These are phyloP conservation scores for Mizuhopecten yessoensis DNA, from an alignment of 1,140 invertebrate genomes.

Conservation along the genomic window DNA sequence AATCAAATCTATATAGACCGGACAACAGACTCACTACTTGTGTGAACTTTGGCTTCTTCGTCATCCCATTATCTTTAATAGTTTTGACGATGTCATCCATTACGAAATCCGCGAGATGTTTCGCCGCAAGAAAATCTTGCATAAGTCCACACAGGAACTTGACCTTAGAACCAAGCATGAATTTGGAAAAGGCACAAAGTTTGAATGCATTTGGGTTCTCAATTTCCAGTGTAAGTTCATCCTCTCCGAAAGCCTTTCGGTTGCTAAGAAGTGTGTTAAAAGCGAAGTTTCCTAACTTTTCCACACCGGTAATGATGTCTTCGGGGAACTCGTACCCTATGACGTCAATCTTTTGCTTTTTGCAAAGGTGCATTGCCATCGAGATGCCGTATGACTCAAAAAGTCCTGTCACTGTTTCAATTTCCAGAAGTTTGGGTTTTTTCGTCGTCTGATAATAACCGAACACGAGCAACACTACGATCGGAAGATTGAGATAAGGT, in stretches of 20 bases:
- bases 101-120: constrained; percentile 71
- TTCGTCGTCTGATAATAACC: constrained; percentile 59
- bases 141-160: constrained; percentile 68
- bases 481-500: constrained; percentile 62
- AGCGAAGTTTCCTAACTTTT: constrained; percentile 64
- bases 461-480: constrained; percentile 60
- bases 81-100: constrained; percentile 64
- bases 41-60: constrained; percentile 67
- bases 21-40: constrained; percentile 70
- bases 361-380: constrained; percentile 67
- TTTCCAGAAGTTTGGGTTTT: constrained; percentile 46
- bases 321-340: constrained; percentile 66
- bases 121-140: constrained; percentile 73
- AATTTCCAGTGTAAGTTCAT: constrained; percentile 56
- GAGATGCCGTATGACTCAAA: constrained; percentile 62
- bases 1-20: constrained; percentile 68
- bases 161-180: constrained; percentile 58
- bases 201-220: constrained; percentile 63
- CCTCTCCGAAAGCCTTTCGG: constrained; percentile 56
- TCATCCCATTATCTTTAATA: constrained; percentile 68
- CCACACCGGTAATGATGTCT: constrained; percentile 61
- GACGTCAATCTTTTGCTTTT: constrained; percentile 66
- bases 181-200: constrained; percentile 67
- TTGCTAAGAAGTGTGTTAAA: constrained; percentile 56
- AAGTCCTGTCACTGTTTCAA: constrained; percentile 44